These are phyloP conservation scores for Dascillus cervinus DNA, from an alignment of 2,888 invertebrate species.

Conservation along the genomic window DNA sequence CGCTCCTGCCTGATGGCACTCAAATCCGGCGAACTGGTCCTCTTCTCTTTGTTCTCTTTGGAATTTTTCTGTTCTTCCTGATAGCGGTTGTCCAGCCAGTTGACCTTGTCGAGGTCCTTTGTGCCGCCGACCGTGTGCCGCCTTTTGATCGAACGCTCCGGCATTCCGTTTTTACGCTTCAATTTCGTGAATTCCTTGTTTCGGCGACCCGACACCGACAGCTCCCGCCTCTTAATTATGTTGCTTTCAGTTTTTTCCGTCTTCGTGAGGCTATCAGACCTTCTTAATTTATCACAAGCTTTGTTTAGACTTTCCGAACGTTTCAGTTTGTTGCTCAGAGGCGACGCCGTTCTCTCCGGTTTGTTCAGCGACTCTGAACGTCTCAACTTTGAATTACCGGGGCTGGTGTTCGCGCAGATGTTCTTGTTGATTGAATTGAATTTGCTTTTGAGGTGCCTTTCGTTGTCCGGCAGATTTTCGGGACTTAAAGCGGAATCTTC, in stretches of 20 bases:
- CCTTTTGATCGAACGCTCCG: constrained; percentile 76
- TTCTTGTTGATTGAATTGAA: constrained; percentile 17
- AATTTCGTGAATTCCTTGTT: constrained; percentile 53
- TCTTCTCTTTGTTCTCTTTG: constrained; percentile 46
- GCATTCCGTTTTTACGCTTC: constrained; percentile 70
- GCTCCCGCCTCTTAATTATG: constrained; percentile 63
- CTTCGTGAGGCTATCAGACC: constrained; percentile 60
- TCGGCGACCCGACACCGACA: constrained; percentile 36
- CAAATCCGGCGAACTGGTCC: constrained; percentile 56
- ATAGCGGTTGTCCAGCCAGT: constrained; percentile 48
- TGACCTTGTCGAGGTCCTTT: constrained; percentile 70
- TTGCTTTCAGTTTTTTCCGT: constrained; percentile 74
- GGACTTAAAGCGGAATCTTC: constrained; percentile 38
- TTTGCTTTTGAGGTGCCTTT: constrained; percentile 29
- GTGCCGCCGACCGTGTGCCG: constrained; percentile 90
- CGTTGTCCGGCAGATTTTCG: constrained; percentile 37
- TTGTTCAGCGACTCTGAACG: constrained; percentile 58
- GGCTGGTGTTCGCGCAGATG: constrained; percentile 25
- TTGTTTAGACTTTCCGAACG: constrained; percentile 56
- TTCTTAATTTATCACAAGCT: constrained; percentile 45
- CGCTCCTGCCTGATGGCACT: constrained; percentile 41
- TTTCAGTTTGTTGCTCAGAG: constrained; percentile 44
- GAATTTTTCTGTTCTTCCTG: constrained; percentile 42
- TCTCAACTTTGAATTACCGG: constrained; percentile 45
- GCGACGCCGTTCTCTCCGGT: constrained; percentile 44